Evolutionary conservation across 2,797 vertebrate genomes (phyloP), one percentile per base, ranked within the genome.

Genomic region (Sus cebifrons): DNA sequence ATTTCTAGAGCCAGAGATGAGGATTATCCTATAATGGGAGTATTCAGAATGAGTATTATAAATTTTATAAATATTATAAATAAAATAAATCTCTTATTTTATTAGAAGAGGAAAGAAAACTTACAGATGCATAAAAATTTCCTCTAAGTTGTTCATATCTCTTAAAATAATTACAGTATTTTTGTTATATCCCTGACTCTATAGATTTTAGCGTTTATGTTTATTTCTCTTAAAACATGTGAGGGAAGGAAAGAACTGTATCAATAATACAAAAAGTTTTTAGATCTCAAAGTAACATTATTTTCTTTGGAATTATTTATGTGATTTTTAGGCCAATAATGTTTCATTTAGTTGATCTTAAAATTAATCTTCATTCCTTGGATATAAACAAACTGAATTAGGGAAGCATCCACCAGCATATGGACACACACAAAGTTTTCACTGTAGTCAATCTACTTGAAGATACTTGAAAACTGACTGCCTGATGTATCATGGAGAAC

Each of bases 81-180:
- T 36, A 36, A 36, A 36, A 5, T 64, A 79, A 79, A 67, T 81
- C n/a, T 40, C 20, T 58, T 89, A 32, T 93, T 92, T 88, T 83
- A 75, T 93, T 84, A 83, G 25, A 89, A 95, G 52, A 81, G 13
- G 18, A 54, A 75, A 77, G 20, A 67, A 71, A 89, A 85, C 14
- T 90, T 73, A 10, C 25, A 21, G 73, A 82, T 49, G 10, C 29
- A 20, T 54, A 77, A 84, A 79, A 58, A 52, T 40, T 49, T 84
- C 29, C 32, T 89, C 15, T 64, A 68, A 75, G 16, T 3, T 25
- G n/a, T 85, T 87, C 3, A 62, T 44, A 52, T 60, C 32, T 84
- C 16, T 70, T 91, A 89, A 91, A 95, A 91, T 81, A 94, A 90
- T 86, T 86, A 87, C 85, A 95, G n/a, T 70, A 89, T 14, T 89